Evolutionary conservation across 2,888 invertebrate species (phyloP), one percentile per base, ranked within the genome.

Genomic region (Stratiomys singularior): DNA sequence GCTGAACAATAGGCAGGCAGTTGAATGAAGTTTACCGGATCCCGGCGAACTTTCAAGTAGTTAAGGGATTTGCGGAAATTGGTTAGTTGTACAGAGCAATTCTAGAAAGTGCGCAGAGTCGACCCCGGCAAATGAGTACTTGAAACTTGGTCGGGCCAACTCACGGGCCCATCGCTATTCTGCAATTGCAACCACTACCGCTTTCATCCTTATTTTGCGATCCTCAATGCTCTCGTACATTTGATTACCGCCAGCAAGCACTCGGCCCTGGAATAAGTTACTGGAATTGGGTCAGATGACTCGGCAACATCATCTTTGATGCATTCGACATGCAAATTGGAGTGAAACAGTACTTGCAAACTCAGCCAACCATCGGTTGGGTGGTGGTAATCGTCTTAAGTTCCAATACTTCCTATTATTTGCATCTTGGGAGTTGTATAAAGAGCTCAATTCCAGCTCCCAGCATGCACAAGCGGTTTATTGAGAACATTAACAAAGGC

Each of bases 11-110:
- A 13, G 28, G 9, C 30, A 52, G 52, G 52, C 52, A 60, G 25
- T n/a, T n/a, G 28, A 25, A 64, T 64, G 15, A 15, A 64, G 30
- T 64, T 46, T 67, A 9, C 37, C 37, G 37, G 37, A 37, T 67
- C 67, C 67, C 37, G 67, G 67, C 37, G 44, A 67, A 67, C 21
- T 67, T 67, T 67, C 44, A 67, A 67, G 67, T 67, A 67, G 67
- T 67, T 67, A 44, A 13, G 67, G 67, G 67, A 44, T 67, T 44
- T 67, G 67, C 37, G 67, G 67, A 67, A 67, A 67, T 67, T 67
- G 67, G 67, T 67, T 67, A 44, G 67, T 67, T 67, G 67, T 46
- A 67, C 46, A 67, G 37, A 44, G 67, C 67, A 67, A 67, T 67
- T 67, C 21, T 23, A 67, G 67, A 28, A 64, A 64, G 30, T 30